Evolutionary conservation across 1,140 invertebrate genomes (phyloP), one percentile per base, ranked within the genome.

Genomic region (Ceratoteleas bidentatus): DNA sequence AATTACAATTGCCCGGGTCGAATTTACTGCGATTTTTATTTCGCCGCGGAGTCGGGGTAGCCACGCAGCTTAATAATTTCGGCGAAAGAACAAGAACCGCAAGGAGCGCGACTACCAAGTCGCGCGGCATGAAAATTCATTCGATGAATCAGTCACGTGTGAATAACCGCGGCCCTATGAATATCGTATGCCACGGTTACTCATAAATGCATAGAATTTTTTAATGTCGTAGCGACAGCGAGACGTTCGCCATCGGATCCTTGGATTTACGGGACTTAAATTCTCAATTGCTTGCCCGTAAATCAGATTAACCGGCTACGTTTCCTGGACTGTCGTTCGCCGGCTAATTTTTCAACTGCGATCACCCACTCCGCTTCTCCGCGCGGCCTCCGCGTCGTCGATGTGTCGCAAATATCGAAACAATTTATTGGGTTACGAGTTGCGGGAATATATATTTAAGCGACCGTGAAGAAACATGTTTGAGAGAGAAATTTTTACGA

Each of bases 151-250:
- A 80, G 77, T 80, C 64, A 73, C 77, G 56, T 66, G 77, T 74
- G 70, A 66, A 80, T 62, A 68, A 68, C 69, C 6, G 64, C 49
- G 43, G 15, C 57, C 50, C 69, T 72, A 74, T 80, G 64, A 81
- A 81, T 81, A 81, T 65, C 78, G 58, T 75, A 75, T 65, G 54
- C 13, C 53, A 52, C 34, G 32, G 40, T 75, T 50, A 70, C 70
- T 70, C 70, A 75, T 64, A 81, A 81, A 81, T 70, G 65, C 70
- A 81, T 75, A 81, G 65, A 81, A 81, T 75, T 81, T 70, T 75
- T 75, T 75, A 62, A 80, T 74, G 62, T 61, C 62, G 0, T 38
- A 56, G 70, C 34, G 66, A 69, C 58, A 58, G 14, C 57, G 65
- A 64, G 52, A 69, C 57, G 56, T 50, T 69, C 52, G 45, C 32